phyloP scores from a whole-genome alignment of 2,797 vertebrate genomes.

The Meriones psammophilus region DNA sequence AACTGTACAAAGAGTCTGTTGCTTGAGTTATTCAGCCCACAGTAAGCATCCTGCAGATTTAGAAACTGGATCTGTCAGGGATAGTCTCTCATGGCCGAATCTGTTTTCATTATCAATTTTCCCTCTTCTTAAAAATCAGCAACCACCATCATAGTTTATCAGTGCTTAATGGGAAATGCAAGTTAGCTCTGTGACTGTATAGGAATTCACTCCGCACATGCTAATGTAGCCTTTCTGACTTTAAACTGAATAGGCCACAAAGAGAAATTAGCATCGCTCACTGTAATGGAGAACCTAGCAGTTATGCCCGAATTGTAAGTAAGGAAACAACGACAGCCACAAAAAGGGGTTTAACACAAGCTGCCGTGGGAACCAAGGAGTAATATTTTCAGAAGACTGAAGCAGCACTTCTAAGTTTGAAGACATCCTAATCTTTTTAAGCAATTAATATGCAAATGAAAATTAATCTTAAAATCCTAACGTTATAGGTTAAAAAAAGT shows the following conservation, averaged over 20 bases:
- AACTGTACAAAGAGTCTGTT: not conserved
- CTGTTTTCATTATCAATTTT: not conserved
- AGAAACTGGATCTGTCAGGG: constrained; percentile 15
- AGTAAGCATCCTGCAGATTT: not conserved
- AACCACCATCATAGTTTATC: not conserved
- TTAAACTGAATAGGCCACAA: constrained; percentile 7
- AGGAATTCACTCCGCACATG: not conserved
- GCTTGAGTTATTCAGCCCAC: not conserved
- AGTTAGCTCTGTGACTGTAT: not conserved
- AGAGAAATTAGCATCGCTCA: not conserved
- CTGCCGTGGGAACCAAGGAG: not conserved
- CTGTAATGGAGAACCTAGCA: not conserved
- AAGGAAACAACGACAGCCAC: not conserved
- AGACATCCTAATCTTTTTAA: constrained; percentile 8
- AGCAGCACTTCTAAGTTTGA: not conserved
- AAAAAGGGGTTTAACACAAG: not conserved
- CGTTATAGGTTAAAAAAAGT: not conserved
- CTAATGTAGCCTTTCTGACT: not conserved
- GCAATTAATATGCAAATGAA: constrained; percentile 35
- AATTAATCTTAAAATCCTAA: constrained; percentile 10
- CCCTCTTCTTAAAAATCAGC: constrained; percentile 30
- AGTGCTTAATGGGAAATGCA: not conserved
- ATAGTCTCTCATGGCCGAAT: not conserved
- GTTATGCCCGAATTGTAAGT: not conserved
- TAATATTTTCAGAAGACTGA: not conserved